Evolutionary conservation across 2,888 invertebrate genomes (phyloP), one percentile per base, ranked within the genome.

Genomic region (Chymomyza fuscimana): DNA sequence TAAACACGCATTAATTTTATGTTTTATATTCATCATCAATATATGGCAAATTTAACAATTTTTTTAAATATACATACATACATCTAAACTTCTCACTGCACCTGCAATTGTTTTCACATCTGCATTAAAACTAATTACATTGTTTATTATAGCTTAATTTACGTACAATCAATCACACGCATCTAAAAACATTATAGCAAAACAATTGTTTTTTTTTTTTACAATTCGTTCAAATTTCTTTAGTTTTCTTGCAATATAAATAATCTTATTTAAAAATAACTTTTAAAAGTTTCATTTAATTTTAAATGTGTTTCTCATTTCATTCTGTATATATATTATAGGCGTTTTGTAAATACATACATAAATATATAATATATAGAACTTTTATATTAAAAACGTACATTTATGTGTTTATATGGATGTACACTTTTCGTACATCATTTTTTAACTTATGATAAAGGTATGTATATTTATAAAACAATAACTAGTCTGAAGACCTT

Each of bases 401-500:
- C 40, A 46, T 46, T 46, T 46, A 46, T 79, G 69, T 78, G 62
- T 76, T 65, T 40, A 58, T 63, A 51, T 56, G 60, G n/a, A 16
- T 54, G 10, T 67, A 46, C 22, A 2, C 10, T 36, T 32, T 29
- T 58, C 7, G 25, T 50, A 65, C n/a, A 46, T 25, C 16, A 56
- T 52, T 16, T n/a, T 36, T 9, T 40, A 22, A 64, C n/a, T 54
- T 54, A n/a, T 54, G 1, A 36, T 50, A 68, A 40, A 58, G 56
- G 10, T 63, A 60, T 51, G 32, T 58, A 65, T 76, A 71, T 71
- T 51, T 71, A 78, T 74, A 80, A 86, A 88, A 88, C 87, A 84
- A 86, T 88, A 89, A 89, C 90, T 90, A 89, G 90, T 90, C 90
- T 90, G 88, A 89, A 86, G 89, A 88, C 88, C 85, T 87, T 87